Conservation (phyloP, 2,113 vertebrate genomes). For the Podarcis muralis region DNA sequence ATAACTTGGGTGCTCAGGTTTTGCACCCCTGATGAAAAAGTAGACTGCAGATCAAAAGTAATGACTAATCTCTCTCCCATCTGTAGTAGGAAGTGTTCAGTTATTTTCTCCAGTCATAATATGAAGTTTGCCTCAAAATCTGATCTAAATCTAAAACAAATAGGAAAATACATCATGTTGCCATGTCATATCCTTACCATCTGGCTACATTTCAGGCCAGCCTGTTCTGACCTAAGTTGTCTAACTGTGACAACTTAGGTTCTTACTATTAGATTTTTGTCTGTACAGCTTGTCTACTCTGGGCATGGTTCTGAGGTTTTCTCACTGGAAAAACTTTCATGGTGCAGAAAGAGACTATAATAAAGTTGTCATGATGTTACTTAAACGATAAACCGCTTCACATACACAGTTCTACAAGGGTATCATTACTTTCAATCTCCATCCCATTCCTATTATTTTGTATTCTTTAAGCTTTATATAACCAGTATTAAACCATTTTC, state of each 20-base stretch:
- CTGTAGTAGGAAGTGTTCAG: background rate
- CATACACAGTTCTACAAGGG: background rate
- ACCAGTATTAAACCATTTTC: background rate
- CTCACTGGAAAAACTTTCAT: background rate
- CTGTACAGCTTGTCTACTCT: background rate
- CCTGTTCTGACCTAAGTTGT: background rate
- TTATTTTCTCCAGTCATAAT: background rate
- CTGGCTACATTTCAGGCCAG: background rate
- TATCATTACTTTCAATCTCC: background rate
- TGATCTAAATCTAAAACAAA: background rate
- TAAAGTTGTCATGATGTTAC: background rate
- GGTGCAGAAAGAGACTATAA: background rate
- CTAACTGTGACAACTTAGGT: background rate
- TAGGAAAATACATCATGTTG: background rate
- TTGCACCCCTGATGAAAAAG: background rate
- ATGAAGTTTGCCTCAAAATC: background rate
- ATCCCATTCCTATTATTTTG: background rate
- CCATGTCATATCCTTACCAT: background rate
- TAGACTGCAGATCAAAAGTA: background rate
- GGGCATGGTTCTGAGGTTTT: background rate
- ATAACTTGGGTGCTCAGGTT: background rate
- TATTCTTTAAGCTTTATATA: background rate
- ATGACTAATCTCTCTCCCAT: background rate
- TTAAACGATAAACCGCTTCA: background rate
- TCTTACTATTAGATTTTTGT: background rate